A percentile compares a stretch with the other conserved stretches of the same genome.
Conservation (phyloP, 2,888 invertebrate species). For the Platypus cylindrus region DNA sequence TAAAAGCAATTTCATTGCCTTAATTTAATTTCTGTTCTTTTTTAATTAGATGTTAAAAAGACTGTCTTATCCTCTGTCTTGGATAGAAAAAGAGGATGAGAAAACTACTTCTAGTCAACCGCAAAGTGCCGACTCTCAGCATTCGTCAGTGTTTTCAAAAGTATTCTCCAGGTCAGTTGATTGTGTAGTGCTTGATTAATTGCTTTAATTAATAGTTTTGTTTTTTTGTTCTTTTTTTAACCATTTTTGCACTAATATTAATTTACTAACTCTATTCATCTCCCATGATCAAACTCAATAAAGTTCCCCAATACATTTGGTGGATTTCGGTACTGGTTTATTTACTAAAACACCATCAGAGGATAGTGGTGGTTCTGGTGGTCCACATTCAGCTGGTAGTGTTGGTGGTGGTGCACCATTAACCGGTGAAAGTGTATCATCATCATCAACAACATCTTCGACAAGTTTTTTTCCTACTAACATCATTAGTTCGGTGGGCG, state of each 20-base stretch:
- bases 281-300: too few relatives aligned
- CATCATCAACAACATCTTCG: constrained; percentile 20
- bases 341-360: constrained; percentile 86
- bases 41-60: constrained; percentile 74
- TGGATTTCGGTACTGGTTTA: constrained; percentile 90
- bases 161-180: constrained; percentile 70
- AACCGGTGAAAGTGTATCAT: constrained; percentile 24
- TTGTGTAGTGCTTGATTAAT: background rate
- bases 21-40: background rate
- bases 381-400: constrained; percentile 32
- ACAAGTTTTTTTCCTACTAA: constrained; percentile 34
- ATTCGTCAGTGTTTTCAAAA: constrained; percentile 73
- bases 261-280: constrained; percentile 10
- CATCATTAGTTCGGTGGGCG: constrained; percentile 34
- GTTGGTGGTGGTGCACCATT: constrained; percentile 50
- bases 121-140: constrained; percentile 41
- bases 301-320: constrained; percentile 87
- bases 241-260: too few relatives aligned
- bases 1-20: background rate
- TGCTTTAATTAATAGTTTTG: background rate
- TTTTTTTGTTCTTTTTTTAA: too few relatives aligned
- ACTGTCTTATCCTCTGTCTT: constrained; percentile 79
- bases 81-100: constrained; percentile 66
- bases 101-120: constrained; percentile 35
- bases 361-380: constrained; percentile 65